phyloP scores from a whole-genome alignment of 30 jellyfish, hydroid and myxozoan genomes.

The Catostylus mosaicus region DNA sequence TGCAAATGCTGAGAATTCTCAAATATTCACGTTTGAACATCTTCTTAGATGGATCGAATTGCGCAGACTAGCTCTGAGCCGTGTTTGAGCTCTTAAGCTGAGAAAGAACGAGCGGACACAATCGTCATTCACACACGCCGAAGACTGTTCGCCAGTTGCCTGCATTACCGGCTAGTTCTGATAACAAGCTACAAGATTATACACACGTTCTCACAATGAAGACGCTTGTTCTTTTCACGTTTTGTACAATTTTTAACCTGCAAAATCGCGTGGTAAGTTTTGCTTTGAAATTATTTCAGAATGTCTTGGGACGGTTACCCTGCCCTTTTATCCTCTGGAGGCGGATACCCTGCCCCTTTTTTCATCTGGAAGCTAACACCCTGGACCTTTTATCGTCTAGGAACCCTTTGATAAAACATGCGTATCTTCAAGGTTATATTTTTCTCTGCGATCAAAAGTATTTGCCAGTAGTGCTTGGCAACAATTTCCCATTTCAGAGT shows the following conservation, averaged over 20 bases:
- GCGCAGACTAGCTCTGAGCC: conserved; percentile 9
- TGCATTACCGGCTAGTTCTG: not conserved
- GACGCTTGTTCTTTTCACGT: not conserved
- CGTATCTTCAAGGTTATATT: no score
- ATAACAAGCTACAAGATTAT: not conserved
- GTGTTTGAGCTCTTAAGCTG: conserved; percentile 27
- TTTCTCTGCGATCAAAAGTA: no score
- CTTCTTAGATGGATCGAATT: conserved; percentile 16
- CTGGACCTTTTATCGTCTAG: no score
- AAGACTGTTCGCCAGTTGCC: not conserved
- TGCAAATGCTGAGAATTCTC: conserved; percentile 43
- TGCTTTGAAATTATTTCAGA: no score
- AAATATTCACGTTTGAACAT: conserved; percentile 3
- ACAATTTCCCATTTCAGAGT: no score
- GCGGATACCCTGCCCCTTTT: no score
- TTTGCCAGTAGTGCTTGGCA: no score
- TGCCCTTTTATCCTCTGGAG: no score
- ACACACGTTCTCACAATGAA: not conserved
- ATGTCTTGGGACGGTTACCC: no score
- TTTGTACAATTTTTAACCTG: not conserved
- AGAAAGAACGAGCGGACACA: conserved; percentile 5
- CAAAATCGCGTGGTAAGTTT: not conserved
- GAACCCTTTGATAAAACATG: no score
- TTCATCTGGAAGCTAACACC: no score
- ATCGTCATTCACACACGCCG: conserved; percentile 14